Evolutionary conservation across 2,113 vertebrate species (phyloP), one percentile per base, ranked within the genome.

Genomic region (Pelobates fuscus): DNA sequence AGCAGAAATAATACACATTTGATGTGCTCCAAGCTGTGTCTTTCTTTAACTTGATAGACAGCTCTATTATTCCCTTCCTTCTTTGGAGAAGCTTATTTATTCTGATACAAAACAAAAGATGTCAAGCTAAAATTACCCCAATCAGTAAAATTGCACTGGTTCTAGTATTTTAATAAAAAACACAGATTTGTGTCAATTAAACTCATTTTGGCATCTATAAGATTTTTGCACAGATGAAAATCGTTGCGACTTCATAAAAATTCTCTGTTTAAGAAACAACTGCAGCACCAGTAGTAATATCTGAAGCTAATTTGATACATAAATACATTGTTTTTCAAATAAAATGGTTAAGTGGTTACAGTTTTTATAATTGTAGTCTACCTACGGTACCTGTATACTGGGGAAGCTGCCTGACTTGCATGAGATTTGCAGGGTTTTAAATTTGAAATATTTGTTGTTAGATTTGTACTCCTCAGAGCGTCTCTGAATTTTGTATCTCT

Each of bases 1-100:
- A 62, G 27, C 60, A 32, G 17, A 62, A 62, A 62, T 60, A 62
- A 62, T 62, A 23, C 14, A 30, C 29, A 62, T 32, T 18, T 62
- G 60, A 32, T 30, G 60, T 62, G 24, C 58, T 32, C 29, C 8
- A 6, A 32, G 5, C 25, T 5, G 2, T 26, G 58, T 5, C 2
- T 62, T 61, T 17, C 27, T 62, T 18, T 18, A 62, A 25, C 60
- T 62, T 62, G 60, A 62, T 20, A 62, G 60, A 17, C 59, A 29
- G 26, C 14, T 62, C 20, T 18, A 32, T 32, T 20, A 32, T 62
- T 32, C 18, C 20, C 20, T 18, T 32, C 26, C 15, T 32, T 15
- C 27, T 7, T 62, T 12, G n/a, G 17, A 37, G 32, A 37, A 5
- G 5, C 5, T 37, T 37, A 37, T 37, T 37, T 37, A 37, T 37